Percentiles rank a stretch among this genome's conserved stretches.
phyloP scores from a whole-genome alignment of 2,888 invertebrate genomes.

The Sphaerophoria taeniata region DNA sequence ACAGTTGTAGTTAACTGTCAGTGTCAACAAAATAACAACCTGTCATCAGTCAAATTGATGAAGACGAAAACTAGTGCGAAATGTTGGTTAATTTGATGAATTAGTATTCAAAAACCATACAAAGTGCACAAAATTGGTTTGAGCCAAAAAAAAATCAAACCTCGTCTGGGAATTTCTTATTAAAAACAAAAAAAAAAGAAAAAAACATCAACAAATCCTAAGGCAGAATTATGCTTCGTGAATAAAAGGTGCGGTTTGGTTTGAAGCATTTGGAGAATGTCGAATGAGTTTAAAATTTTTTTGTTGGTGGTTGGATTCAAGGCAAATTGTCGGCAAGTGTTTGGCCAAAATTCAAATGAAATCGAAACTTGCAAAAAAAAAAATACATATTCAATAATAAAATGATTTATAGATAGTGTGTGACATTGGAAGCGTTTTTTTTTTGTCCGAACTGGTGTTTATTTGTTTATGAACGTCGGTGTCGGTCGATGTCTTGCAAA shows the following conservation, averaged over 20 bases:
- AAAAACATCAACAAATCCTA: conserved; percentile 8
- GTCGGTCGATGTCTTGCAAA: neutral
- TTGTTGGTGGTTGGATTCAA: conserved; percentile 13
- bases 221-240: neutral
- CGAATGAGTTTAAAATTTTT: conserved; percentile 10
- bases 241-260: conserved; percentile 26
- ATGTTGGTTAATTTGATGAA: conserved; percentile 38
- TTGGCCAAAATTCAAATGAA: conserved; percentile 41
- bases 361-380: conserved; percentile 9
- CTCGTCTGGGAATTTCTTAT: neutral
- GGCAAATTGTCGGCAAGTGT: conserved; percentile 22
- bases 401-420: conserved; percentile 27
- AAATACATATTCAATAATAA: neutral
- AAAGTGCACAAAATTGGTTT: conserved; percentile 4
- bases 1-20: conserved; percentile 29
- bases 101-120: conserved; percentile 39
- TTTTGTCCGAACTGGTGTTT: conserved; percentile 12
- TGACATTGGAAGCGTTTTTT: conserved; percentile 13
- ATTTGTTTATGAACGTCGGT: conserved; percentile 3
- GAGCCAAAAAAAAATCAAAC: conserved; percentile 16
- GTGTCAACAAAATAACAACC: conserved; percentile 28
- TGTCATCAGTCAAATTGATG: conserved; percentile 31
- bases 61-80: conserved; percentile 41
- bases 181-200: neutral
- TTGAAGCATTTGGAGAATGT: conserved; percentile 24